Conservation (phyloP, 1,140 invertebrate genomes). For the Zaprionus tsacasi region DNA sequence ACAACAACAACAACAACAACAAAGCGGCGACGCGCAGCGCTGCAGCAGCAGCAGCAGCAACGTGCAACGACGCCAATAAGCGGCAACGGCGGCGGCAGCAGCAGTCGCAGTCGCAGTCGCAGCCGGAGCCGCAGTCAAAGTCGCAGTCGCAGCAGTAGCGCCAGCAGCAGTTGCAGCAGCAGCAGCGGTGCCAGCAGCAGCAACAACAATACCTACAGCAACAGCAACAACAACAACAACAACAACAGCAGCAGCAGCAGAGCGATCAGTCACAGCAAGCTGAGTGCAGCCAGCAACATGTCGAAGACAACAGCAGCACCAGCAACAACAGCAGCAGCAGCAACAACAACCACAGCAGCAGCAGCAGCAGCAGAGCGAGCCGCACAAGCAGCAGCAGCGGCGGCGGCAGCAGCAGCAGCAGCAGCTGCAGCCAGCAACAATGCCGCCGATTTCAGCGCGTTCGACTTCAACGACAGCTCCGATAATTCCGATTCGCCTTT, state of each 20-base stretch:
- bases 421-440: constrained; percentile 50
- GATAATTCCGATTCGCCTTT: constrained; percentile 81
- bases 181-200: constrained; percentile 32
- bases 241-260: constrained; percentile 11
- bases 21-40: constrained; percentile 19
- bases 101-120: constrained; percentile 29
- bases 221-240: constrained; percentile 47
- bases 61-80: constrained; percentile 11
- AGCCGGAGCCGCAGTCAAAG: constrained; percentile 19
- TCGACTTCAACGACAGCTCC: constrained; percentile 83
- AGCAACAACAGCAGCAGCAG: constrained; percentile 15
- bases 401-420: constrained; percentile 27
- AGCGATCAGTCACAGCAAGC: constrained; percentile 6
- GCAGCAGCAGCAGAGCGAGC: constrained; percentile 23
- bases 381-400: constrained; percentile 17
- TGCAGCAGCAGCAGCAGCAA: constrained; percentile 22
- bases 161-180: constrained; percentile 32
- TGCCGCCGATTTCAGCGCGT: constrained; percentile 76
- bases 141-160: constrained; percentile 32
- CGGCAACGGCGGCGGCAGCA: constrained; percentile 11
- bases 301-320: constrained; percentile 39
- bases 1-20: constrained; percentile 11
- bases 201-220: constrained; percentile 35
- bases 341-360: constrained; percentile 27
- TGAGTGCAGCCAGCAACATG: constrained; percentile 22